Conservation (phyloP, 1,140 invertebrate species). For the Oryzaephilus surinamensis region DNA sequence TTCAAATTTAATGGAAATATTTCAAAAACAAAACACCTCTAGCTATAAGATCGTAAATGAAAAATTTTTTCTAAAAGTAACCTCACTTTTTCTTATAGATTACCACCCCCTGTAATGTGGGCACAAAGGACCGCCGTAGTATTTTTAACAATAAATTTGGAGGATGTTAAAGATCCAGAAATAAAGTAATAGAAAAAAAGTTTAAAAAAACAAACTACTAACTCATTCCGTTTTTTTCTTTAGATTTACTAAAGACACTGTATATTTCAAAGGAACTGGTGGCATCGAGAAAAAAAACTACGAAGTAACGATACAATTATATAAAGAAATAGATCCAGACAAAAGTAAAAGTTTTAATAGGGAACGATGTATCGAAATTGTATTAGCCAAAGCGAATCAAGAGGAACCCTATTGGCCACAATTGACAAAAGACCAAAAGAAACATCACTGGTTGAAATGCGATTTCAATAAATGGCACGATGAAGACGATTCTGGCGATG, state of each 20-base stretch:
- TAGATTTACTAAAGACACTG: slow-evolving; percentile 63
- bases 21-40: too few relatives aligned
- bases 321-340: slow-evolving; percentile 69
- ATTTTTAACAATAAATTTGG: slow-evolving; percentile 79
- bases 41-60: background rate
- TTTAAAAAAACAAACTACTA: background rate
- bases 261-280: slow-evolving; percentile 78
- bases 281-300: slow-evolving; percentile 77
- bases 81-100: slow-evolving; percentile 28
- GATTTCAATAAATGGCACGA: slow-evolving; percentile 97
- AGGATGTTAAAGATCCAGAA: slow-evolving; percentile 78
- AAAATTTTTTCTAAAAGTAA: slow-evolving; percentile 8
- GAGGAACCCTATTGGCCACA: slow-evolving; percentile 78
- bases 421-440: slow-evolving; percentile 77
- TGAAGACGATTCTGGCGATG: slow-evolving; percentile 52
- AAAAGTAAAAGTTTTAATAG: slow-evolving; percentile 57
- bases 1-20: too few relatives aligned
- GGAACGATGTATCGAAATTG: slow-evolving; percentile 67
- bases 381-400: slow-evolving; percentile 58
- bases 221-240: slow-evolving; percentile 19
- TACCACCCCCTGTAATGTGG: slow-evolving; percentile 79
- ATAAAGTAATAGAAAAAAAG: too few relatives aligned
- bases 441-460: slow-evolving; percentile 92
- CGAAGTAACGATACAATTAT: slow-evolving; percentile 76
- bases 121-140: slow-evolving; percentile 74